Percentiles rank a stretch among this genome's conserved stretches.
Conservation (phyloP, 2,797 vertebrate species). For the Xiphorhynchus erythropygius region DNA sequence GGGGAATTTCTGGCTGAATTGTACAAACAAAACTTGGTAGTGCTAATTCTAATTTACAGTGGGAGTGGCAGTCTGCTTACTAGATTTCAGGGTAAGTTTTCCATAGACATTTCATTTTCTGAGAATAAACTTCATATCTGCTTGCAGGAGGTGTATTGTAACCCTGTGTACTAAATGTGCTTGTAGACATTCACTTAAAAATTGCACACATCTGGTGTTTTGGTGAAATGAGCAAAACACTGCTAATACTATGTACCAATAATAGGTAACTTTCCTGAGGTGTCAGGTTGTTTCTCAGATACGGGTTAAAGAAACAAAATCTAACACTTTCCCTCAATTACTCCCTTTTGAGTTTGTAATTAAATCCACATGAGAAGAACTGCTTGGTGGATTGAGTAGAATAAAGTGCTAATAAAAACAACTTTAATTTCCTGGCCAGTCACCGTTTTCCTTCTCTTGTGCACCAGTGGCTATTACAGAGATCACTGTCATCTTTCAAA, state of each 20-base stretch:
- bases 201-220: neutral
- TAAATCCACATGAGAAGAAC: neutral
- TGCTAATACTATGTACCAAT: neutral
- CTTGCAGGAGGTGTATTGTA: neutral
- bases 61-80: neutral
- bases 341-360: neutral
- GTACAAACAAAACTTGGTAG: neutral
- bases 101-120: neutral
- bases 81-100: neutral
- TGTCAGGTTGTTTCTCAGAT: neutral
- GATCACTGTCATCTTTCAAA: conserved; percentile 8
- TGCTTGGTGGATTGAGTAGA: neutral
- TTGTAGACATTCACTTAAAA: neutral
- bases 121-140: neutral
- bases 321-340: neutral
- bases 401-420: conserved; percentile 34
- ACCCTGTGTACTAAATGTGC: neutral
- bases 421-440: conserved; percentile 13
- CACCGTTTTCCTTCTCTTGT: neutral
- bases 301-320: neutral
- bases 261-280: neutral
- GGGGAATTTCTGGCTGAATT: neutral
- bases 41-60: neutral
- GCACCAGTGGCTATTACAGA: neutral
- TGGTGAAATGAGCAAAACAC: neutral